phyloP scores from a whole-genome alignment of 35 echinoderm and acorn worm genomes.

The Ptychodera flava region DNA sequence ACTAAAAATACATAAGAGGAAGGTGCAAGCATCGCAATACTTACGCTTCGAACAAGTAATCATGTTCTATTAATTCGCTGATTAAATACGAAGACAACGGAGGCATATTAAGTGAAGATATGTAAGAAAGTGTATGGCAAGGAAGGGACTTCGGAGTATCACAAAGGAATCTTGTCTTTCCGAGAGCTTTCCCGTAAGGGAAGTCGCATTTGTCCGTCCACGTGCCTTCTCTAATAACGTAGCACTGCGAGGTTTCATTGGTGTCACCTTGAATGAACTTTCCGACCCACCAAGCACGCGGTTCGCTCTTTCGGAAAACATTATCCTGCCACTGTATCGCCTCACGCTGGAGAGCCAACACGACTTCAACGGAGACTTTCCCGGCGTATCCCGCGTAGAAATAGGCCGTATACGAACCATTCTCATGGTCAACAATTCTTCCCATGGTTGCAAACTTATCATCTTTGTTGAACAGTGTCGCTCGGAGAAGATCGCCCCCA shows the following conservation, averaged over 20 bases:
- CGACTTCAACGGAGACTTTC: not conserved
- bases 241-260: not conserved
- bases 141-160: not conserved
- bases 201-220: slow-evolving; percentile 12
- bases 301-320: not conserved
- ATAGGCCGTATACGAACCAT: slow-evolving; percentile 3
- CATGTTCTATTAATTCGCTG: too few species aligned
- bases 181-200: not conserved
- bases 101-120: too few species aligned
- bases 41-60: too few species aligned
- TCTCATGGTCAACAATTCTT: slow-evolving; percentile 5
- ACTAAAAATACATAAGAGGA: too few species aligned
- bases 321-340: not conserved
- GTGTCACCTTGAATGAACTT: not conserved
- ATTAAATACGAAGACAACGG: too few species aligned
- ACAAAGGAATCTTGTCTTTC: not conserved
- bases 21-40: too few species aligned
- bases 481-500: slow-evolving; percentile 4
- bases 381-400: not conserved
- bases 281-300: not conserved
- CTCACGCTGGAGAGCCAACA: not conserved
- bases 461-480: not conserved
- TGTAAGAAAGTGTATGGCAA: not conserved
- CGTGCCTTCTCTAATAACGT: not conserved
- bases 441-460: not conserved